Percentiles rank a stretch among this genome's conserved stretches.
Conservation (phyloP, 2,797 vertebrate species). For the Notamacropus eugenii region DNA sequence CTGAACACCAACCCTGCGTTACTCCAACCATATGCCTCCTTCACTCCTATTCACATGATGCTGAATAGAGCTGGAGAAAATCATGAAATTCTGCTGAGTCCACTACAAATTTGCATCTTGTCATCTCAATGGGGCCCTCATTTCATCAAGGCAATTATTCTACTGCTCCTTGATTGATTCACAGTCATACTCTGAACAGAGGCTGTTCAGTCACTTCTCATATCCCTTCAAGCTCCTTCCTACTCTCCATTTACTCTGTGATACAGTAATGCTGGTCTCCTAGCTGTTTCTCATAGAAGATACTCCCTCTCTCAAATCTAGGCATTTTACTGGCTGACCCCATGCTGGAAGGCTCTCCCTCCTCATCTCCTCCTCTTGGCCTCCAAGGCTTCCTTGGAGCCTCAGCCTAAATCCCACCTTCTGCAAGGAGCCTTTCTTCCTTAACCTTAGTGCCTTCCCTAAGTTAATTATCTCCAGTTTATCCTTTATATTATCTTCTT, state of each 20-base stretch:
- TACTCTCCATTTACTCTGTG: background rate
- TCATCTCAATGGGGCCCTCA: background rate
- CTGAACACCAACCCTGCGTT: background rate
- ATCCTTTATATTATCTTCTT: background rate
- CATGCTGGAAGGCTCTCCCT: background rate
- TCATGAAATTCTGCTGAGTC: background rate
- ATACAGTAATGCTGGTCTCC: background rate
- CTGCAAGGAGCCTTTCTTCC: background rate
- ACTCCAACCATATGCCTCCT: background rate
- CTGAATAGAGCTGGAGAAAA: background rate
- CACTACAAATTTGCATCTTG: background rate
- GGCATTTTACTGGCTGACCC: background rate
- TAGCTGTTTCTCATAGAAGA: background rate
- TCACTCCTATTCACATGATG: background rate
- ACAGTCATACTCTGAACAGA: background rate
- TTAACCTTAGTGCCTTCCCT: background rate
- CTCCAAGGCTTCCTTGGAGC: background rate
- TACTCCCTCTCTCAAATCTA: background rate
- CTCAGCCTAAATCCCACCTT: background rate
- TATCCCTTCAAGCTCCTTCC: background rate
- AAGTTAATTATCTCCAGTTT: background rate
- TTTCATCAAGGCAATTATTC: background rate
- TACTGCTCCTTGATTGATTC: background rate
- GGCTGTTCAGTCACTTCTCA: background rate
- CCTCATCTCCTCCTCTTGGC: background rate